Percentiles rank a stretch among this genome's conserved stretches.
Evolutionary conservation across 92 coral and sea anemone genomes (phyloP).

Genomic region (Phymanthus crucifer): DNA sequence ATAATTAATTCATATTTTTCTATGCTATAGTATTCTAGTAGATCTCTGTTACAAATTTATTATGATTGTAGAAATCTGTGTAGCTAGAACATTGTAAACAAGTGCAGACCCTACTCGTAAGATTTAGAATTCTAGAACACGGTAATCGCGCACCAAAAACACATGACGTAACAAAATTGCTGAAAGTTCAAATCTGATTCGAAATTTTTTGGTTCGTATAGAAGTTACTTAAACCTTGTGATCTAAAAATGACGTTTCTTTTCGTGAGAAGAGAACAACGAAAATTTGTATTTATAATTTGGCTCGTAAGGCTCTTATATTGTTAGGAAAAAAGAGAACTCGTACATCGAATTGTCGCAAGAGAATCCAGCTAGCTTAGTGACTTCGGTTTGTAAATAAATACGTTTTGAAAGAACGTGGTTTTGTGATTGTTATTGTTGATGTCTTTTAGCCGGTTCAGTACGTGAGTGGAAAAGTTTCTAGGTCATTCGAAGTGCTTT

Average conservation of each 20-base stretch:
- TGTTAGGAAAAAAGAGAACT: too few relatives aligned
- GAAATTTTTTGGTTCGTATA: not conserved
- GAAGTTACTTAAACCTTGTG: not conserved
- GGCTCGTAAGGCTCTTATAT: too few relatives aligned
- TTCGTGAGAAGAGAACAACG: not conserved
- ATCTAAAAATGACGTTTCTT: not conserved
- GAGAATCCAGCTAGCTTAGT: conserved; percentile 1
- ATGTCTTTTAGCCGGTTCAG: not conserved
- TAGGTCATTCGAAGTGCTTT: conserved; percentile 20
- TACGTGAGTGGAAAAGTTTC: conserved; percentile 19
- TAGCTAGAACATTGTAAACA: not conserved
- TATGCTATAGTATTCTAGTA: conserved; percentile 5
- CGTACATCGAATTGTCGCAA: not conserved
- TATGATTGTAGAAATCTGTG: not conserved
- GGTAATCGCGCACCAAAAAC: not conserved
- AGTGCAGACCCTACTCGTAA: not conserved
- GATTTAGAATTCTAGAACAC: not conserved
- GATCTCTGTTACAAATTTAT: conserved; percentile 3
- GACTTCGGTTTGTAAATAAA: conserved; percentile 34
- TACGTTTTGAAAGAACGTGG: conserved; percentile 10
- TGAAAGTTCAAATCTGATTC: not conserved
- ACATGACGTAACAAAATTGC: not conserved
- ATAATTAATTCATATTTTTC: conserved; percentile 40
- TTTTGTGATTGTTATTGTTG: conserved; percentile 15
- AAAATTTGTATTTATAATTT: conserved; percentile 3